Conservation (phyloP, 1,140 invertebrate species). For the Apis laboriosa region DNA sequence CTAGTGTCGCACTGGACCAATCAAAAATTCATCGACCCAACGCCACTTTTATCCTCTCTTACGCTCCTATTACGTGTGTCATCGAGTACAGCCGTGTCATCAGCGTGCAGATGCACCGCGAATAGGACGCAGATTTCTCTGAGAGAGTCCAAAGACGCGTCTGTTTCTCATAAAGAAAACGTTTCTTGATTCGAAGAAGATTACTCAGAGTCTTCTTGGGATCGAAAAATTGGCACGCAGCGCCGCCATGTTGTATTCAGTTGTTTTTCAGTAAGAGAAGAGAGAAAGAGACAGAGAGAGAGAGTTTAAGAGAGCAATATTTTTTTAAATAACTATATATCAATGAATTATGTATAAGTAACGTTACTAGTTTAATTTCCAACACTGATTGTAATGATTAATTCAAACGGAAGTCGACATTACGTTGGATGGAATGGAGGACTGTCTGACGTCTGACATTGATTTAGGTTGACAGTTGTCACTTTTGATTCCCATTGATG, state of each 20-base stretch:
- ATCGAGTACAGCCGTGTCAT: constrained; percentile 48
- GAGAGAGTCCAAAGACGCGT: constrained; percentile 8
- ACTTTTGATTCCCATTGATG: neutral
- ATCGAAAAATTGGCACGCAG: too few species aligned
- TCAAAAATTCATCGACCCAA: constrained; percentile 57
- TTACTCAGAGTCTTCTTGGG: too few species aligned
- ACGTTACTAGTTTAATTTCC: neutral
- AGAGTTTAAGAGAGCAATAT: too few species aligned
- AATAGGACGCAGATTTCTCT: constrained; percentile 53
- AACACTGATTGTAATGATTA: neutral
- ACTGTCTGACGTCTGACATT: neutral
- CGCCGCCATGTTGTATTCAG: too few species aligned
- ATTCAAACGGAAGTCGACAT: constrained; percentile 12
- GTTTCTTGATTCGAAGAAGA: neutral
- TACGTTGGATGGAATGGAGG: neutral
- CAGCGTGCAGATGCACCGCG: constrained; percentile 30
- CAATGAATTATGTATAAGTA: too few species aligned
- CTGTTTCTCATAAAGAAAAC: constrained; percentile 31
- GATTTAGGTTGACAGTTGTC: constrained; percentile 25
- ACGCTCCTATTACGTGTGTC: constrained; percentile 51
- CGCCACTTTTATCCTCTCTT: constrained; percentile 47
- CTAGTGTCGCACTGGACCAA: neutral
- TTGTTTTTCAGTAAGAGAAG: too few species aligned
- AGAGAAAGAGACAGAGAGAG: too few species aligned
- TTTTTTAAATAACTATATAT: too few species aligned